Evolutionary conservation across 2,113 vertebrate species (phyloP), one percentile per base, ranked within the genome.

Genomic region (Eubucco bourcierii): DNA sequence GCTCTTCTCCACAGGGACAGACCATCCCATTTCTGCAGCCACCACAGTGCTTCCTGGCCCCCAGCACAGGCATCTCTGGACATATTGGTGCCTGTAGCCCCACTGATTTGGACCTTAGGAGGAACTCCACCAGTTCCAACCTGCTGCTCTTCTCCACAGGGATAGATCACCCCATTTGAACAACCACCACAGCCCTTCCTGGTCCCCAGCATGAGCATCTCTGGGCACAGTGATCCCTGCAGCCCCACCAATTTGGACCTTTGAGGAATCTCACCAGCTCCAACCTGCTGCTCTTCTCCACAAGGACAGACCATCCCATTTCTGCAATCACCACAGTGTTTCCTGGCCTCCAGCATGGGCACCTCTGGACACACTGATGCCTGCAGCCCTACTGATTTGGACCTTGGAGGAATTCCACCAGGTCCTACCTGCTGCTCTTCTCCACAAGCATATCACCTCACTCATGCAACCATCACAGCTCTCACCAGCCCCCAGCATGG

Each of bases 391-490:
- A 23, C 47, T 50, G 21, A 50, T 50, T 50, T 24, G 50, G 50
- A 25, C 23, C 50, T 52, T 24, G 12, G 44, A 25, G 6, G 50
- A 25, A 52, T 23, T 5, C 23, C 23, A 52, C 29, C 17, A 33
- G 31, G 17, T 74, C 65, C 52, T 46, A 3, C 34, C 58, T 44
- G 71, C 79, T 52, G 41, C 58, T 80, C 12, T 27, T 28, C 75
- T 55, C 72, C 5, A 1, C 13, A 17, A 12, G 13, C 61, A 58
- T 11, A 39, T 60, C 11, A 44, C 79, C 60, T 18, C 77, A 9
- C 31, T n/a, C 0, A 0, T 52, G 37, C 13, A 81, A 74, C 44
- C 7, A 2, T 8, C 70, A 50, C 9, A 64, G 37, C 39, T 44
- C 34, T 53, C 2, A 21, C 63, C 4, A 10, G 47, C 4, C 47